Base-by-base conservation (phyloP, 2,113 vertebrate genomes). In the Rhinolophus sinicus region DNA sequence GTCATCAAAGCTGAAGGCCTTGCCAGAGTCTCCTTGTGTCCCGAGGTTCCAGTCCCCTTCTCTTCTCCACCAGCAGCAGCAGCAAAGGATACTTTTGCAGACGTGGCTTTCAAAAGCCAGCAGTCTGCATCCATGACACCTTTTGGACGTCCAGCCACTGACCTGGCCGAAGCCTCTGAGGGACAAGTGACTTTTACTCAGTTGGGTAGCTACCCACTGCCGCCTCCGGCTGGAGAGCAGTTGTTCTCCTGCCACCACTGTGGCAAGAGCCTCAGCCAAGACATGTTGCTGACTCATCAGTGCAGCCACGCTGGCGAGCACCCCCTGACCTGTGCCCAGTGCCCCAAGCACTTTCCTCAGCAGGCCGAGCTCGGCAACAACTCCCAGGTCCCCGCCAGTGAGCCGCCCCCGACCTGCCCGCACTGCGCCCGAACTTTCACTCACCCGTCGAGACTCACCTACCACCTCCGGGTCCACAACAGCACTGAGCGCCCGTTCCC, bases 211-310 rank as follows among this genome's bases (percentile, higher is more conserved):
- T 97, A 96, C 65, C 93, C 97, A 0, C 95, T 95, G 15, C 95
- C 97, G 0, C 86, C 97, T 5, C 96, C 97, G 5, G 80, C 96
- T 0, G 98, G 97, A 2, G 98, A 98, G 81, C 97, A 96, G 9
- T 8, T 95, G 0, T 98, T 96, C 50, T 72, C 97, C 0, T 97
- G 98, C 69, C 96, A 97, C 16, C 98, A 96, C 15, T 98, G 98
- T 35, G 97, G 97, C 80, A 98, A 98, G 88, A 97, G 84, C 77
- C 98, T 98, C 77, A 81, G 69, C 65, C 97, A 98, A 1, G 97
- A 98, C 76, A 83, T 95, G 76, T 30, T 97, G 9, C 80, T 93
- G 50, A 90, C 90, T 13, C 98, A 98, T 56, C 97, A 96, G 24
- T 97, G 96, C 4, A 62, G 94, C 47, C 98, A 96, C 3, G 0